Conservation (phyloP, 1,140 invertebrate species). For the Camponotus vicinus region DNA sequence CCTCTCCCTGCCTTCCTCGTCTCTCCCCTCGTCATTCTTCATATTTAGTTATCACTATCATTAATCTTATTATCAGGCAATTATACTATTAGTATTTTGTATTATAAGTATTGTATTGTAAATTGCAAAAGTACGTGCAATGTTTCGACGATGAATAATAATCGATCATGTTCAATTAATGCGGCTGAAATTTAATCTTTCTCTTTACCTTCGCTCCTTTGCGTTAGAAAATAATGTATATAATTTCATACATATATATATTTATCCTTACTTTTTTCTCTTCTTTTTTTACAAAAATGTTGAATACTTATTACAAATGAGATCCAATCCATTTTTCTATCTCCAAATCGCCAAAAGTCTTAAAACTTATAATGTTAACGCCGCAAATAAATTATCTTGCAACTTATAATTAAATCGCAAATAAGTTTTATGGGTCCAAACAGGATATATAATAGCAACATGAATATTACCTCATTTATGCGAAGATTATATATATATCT, state of each 20-base stretch:
- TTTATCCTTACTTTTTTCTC: neutral
- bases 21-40: slow-evolving; percentile 67
- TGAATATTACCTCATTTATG: neutral
- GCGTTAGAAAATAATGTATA: neutral
- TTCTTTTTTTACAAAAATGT: neutral
- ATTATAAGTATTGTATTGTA: slow-evolving; percentile 83
- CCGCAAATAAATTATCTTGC: no score
- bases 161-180: slow-evolving; percentile 84
- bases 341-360: neutral
- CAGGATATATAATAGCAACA: neutral
- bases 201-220: neutral
- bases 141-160: slow-evolving; percentile 85
- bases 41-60: slow-evolving; percentile 69
- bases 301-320: neutral
- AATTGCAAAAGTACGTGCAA: slow-evolving; percentile 83
- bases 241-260: no score
- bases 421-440: neutral
- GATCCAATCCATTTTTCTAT: no score
- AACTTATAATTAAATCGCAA: neutral
- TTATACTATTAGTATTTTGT: slow-evolving; percentile 80
- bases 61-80: slow-evolving; percentile 70
- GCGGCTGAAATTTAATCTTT: neutral
- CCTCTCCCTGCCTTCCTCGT: neutral
- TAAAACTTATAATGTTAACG: neutral
- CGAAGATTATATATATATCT: neutral